Percentiles rank a stretch among this genome's conserved stretches.
Evolutionary conservation across 2,888 invertebrate genomes (phyloP).

Genomic region (Anodontia alba): DNA sequence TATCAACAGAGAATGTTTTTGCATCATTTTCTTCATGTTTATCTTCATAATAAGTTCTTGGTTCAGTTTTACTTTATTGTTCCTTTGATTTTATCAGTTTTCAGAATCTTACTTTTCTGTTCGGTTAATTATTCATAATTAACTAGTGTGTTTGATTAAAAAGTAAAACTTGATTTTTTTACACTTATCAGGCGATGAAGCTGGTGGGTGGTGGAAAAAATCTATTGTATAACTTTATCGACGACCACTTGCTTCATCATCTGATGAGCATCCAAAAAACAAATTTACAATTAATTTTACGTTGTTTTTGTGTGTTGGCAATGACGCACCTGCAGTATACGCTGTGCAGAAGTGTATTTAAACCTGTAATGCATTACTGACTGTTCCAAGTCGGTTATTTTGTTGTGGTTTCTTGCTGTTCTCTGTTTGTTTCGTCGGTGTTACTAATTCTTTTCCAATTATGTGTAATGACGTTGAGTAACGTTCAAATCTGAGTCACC

Average conservation of each 20-base stretch:
- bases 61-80: neutral
- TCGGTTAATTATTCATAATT: neutral
- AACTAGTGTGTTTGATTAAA: no score
- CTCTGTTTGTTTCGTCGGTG: no score
- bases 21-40: constrained; percentile 1
- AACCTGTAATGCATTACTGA: neutral
- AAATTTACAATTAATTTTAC: neutral
- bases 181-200: neutral
- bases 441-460: no score
- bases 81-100: neutral
- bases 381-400: no score
- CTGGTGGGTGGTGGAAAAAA: neutral
- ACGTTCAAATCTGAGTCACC: constrained; percentile 1
- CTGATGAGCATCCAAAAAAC: neutral
- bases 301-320: neutral
- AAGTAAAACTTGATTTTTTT: constrained; percentile 6
- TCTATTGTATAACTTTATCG: neutral
- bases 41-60: neutral
- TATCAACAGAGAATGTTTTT: constrained; percentile 4
- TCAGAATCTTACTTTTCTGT: neutral
- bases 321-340: neutral
- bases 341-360: neutral
- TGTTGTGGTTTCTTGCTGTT: no score
- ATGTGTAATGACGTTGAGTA: no score
- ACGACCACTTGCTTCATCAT: neutral